Conservation (phyloP, 2,113 vertebrate species). For the Dolichotis patagonum region DNA sequence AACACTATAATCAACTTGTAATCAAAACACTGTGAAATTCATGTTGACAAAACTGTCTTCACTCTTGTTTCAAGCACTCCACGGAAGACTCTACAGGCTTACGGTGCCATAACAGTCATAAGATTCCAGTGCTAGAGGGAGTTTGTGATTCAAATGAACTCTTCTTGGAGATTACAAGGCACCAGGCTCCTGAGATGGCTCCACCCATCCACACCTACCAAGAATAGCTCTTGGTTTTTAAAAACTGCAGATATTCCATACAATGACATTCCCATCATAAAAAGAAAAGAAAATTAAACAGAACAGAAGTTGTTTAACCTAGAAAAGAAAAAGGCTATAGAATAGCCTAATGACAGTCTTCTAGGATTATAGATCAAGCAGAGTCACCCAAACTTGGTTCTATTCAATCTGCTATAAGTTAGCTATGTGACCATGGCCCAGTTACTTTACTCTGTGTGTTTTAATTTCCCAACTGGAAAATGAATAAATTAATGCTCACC, state of each 20-base stretch:
- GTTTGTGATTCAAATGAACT: background rate
- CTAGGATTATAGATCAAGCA: background rate
- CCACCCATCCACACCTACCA: background rate
- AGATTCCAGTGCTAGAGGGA: background rate
- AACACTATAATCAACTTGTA: background rate
- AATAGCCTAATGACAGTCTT: background rate
- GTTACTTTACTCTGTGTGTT: constrained; percentile 1
- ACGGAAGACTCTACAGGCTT: background rate
- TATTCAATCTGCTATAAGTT: background rate
- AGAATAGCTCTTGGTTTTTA: background rate
- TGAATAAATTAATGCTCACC: background rate
- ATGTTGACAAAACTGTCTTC: background rate
- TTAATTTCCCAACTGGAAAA: constrained; percentile 6
- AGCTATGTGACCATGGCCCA: background rate
- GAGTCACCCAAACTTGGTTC: background rate
- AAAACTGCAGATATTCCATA: constrained; percentile 5
- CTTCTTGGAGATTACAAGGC: background rate
- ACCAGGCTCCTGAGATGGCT: background rate
- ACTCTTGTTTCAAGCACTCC: background rate
- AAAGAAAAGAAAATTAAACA: background rate
- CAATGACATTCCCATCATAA: background rate
- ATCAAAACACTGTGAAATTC: background rate
- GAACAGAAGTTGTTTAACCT: background rate
- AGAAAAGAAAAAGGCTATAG: background rate
- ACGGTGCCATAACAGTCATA: background rate